These are phyloP conservation scores for Aspiorhynchus laticeps DNA, from an alignment of 2,113 vertebrate species.

Conservation along the genomic window DNA sequence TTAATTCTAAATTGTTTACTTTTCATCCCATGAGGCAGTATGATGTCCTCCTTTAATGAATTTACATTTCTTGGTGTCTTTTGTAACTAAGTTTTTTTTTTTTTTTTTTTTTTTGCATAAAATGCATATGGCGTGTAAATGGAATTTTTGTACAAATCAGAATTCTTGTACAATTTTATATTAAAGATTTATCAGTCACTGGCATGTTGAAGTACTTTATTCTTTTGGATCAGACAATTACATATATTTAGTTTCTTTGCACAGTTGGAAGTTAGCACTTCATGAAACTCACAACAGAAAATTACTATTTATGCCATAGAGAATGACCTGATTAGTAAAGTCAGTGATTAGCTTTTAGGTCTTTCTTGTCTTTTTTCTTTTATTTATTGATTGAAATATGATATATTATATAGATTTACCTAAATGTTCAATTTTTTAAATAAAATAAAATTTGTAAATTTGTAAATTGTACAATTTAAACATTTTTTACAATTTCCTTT, in stretches of 20 bases:
- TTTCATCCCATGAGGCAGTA: constrained; percentile 78
- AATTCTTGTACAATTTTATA: constrained; percentile 99
- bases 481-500: no score
- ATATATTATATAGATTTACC: background rate
- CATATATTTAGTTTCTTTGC: background rate
- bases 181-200: constrained; percentile 99
- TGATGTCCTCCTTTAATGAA: constrained; percentile 62
- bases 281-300: background rate
- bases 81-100: constrained; percentile 96
- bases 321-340: no score
- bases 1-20: constrained; percentile 77
- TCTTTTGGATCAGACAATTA: background rate
- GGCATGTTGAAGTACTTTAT: constrained; percentile 60
- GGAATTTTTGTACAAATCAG: constrained; percentile 98
- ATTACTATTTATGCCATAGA: background rate
- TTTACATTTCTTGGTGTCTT: constrained; percentile 83
- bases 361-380: background rate
- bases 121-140: constrained; percentile 99
- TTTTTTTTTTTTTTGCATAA: constrained; percentile 92
- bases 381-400: background rate
- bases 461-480: no score
- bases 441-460: no score
- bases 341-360: background rate
- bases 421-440: background rate
- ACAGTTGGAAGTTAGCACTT: background rate